Conservation (phyloP, 2,888 invertebrate genomes). For the Idaea biselata region DNA sequence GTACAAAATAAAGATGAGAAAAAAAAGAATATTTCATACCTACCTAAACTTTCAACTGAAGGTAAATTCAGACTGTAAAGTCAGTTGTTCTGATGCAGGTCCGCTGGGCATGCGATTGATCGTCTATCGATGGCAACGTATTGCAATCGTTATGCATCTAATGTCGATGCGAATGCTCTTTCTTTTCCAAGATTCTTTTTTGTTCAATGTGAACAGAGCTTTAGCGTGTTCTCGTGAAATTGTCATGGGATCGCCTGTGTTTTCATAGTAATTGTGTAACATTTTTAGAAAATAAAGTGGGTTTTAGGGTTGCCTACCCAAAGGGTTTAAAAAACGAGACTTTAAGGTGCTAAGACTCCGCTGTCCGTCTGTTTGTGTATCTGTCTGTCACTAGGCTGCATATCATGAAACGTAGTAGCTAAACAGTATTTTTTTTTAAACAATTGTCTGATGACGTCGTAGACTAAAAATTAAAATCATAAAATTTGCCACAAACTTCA, state of each 20-base stretch:
- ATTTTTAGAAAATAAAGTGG: neutral
- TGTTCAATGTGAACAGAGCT: neutral
- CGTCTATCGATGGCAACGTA: constrained; percentile 61
- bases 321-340: too few species aligned
- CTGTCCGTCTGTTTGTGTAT: too few species aligned
- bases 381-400: too few species aligned
- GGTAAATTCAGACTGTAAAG: neutral
- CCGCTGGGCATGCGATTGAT: constrained; percentile 71
- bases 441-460: too few species aligned
- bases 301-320: neutral
- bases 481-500: too few species aligned
- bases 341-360: too few species aligned
- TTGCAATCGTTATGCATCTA: constrained; percentile 75
- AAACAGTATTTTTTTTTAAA: too few species aligned
- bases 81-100: constrained; percentile 24
- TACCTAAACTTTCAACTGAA: neutral
- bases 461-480: too few species aligned
- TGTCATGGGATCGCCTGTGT: neutral
- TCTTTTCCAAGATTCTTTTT: neutral
- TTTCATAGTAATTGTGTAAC: neutral
- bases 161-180: constrained; percentile 59
- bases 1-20: too few species aligned
- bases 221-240: neutral
- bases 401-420: too few species aligned
- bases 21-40: neutral